A percentile compares a stretch with the other conserved stretches of the same genome.
Evolutionary conservation across 1,140 invertebrate genomes (phyloP).

Genomic region (Drosophila pseudoananassae): DNA sequence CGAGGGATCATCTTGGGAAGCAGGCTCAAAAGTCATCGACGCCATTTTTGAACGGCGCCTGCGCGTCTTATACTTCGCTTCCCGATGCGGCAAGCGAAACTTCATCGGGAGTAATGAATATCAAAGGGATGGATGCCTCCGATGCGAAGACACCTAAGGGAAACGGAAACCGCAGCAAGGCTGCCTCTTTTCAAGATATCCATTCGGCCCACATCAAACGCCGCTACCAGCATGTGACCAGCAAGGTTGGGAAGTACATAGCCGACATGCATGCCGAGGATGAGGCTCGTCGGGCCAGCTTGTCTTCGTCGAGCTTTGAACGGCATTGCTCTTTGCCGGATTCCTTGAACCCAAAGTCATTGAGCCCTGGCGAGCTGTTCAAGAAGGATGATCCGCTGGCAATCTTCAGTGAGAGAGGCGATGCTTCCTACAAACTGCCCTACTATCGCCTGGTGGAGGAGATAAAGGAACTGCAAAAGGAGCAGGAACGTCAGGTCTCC

Average conservation of each 20-base stretch:
- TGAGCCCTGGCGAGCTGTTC: conserved; percentile 39
- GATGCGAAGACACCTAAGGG: conserved; percentile 3
- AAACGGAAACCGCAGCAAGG: conserved; percentile 45
- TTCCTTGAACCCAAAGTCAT: conserved; percentile 47
- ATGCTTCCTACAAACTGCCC: conserved; percentile 11
- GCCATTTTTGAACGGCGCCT: conserved; percentile 54
- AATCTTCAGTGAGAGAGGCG: conserved; percentile 17
- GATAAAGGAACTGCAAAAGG: conserved; percentile 18
- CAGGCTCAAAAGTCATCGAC: conserved; percentile 28
- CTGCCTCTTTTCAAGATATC: conserved; percentile 71
- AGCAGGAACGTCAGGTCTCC: conserved; percentile 17
- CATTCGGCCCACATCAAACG: conserved; percentile 72
- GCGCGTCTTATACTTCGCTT: conserved; percentile 32
- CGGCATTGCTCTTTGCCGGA: conserved; percentile 76
- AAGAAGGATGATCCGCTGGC: conserved; percentile 27
- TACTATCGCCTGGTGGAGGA: conserved; percentile 47
- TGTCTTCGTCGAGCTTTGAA: conserved; percentile 28
- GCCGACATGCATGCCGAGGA: conserved; percentile 55
- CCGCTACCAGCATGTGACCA: conserved; percentile 73
- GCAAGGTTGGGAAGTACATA: conserved; percentile 78
- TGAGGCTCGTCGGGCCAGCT: conserved; percentile 40
- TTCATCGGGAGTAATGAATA: conserved; percentile 54
- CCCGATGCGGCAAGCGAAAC: conserved; percentile 37
- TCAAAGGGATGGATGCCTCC: conserved; percentile 23
- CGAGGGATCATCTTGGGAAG: conserved; percentile 27